A percentile compares a stretch with the other conserved stretches of the same genome.
Conservation (phyloP, 2,888 invertebrate genomes). For the Chrysolina americana region DNA sequence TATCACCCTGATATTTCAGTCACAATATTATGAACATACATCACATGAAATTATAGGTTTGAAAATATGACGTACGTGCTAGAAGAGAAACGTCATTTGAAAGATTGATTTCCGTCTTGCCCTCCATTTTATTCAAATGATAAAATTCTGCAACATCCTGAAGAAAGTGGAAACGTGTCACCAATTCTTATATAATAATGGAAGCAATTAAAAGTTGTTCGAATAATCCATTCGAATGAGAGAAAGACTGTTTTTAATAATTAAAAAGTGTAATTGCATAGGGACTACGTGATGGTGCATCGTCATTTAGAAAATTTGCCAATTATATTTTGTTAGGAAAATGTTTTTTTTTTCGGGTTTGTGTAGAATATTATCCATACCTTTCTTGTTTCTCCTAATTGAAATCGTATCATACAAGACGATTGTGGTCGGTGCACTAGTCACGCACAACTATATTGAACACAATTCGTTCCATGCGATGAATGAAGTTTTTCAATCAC, state of each 20-base stretch:
- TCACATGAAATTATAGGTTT: no score
- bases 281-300: background rate
- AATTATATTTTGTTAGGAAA: background rate
- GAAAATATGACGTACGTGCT: no score
- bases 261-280: background rate
- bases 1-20: no score
- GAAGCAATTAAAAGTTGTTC: background rate
- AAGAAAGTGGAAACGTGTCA: no score
- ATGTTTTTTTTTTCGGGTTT: background rate
- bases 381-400: background rate
- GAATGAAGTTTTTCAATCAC: conserved; percentile 8
- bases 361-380: background rate
- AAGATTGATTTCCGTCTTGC: no score
- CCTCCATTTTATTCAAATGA: no score
- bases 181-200: no score
- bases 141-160: no score
- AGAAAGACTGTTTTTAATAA: background rate
- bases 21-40: no score
- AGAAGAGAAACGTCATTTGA: no score
- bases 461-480: background rate
- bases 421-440: background rate
- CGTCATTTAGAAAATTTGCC: background rate
- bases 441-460: conserved; percentile 8
- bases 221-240: background rate
- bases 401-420: background rate